Conservation (phyloP, 2,797 vertebrate genomes). For the Melanotaenia parkinsoni region DNA sequence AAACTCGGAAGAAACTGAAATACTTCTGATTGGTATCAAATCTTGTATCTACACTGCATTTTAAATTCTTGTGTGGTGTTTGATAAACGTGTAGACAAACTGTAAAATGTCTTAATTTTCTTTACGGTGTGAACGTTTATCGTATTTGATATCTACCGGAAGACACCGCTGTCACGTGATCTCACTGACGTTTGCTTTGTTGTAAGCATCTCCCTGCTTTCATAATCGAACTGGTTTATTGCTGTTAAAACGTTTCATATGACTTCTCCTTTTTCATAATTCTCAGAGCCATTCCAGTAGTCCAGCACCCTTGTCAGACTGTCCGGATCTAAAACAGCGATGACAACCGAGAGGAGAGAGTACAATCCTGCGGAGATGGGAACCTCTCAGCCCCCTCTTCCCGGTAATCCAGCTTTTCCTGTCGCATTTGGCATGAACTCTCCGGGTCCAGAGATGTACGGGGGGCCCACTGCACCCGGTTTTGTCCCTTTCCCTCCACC, state of each 20-base stretch:
- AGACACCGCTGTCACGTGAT: slow-evolving; percentile 22
- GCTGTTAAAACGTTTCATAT: not conserved
- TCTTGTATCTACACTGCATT: not conserved
- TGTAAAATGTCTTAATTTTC: not conserved
- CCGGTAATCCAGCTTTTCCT: slow-evolving; percentile 38
- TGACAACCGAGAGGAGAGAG: slow-evolving; percentile 57
- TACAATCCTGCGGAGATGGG: slow-evolving; percentile 26
- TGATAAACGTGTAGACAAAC: not conserved
- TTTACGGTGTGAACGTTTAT: not conserved
- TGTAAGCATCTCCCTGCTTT: not conserved
- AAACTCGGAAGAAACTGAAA: not conserved
- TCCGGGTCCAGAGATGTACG: slow-evolving; percentile 21
- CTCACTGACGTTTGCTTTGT: not conserved
- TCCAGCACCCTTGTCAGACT: not conserved
- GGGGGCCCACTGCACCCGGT: slow-evolving; percentile 22
- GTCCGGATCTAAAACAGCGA: slow-evolving; percentile 33
- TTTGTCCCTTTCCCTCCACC: slow-evolving; percentile 56
- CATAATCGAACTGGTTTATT: not conserved
- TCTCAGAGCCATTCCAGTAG: not conserved
- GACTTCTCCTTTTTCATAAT: not conserved
- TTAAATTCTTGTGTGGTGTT: rapidly evolving
- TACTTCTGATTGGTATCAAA: not conserved
- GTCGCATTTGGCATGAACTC: slow-evolving; percentile 27
- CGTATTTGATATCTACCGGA: slow-evolving; percentile 35
- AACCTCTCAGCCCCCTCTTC: not conserved